A percentile compares a stretch with the other conserved stretches of the same genome.
phyloP scores from a whole-genome alignment of 2,113 vertebrate genomes.

The Varanus salvator region DNA sequence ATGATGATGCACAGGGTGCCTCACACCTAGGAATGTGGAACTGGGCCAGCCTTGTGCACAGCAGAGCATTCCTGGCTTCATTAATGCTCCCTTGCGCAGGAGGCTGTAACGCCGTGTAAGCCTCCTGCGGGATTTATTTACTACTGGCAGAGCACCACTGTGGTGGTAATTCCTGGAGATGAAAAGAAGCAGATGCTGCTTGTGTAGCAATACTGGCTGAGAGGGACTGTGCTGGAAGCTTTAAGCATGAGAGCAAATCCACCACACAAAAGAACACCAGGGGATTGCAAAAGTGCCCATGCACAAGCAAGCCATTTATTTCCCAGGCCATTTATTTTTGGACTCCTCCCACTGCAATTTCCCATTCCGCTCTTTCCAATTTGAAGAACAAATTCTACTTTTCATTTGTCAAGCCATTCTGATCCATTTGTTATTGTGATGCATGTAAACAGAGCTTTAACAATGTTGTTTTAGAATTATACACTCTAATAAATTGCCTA shows the following conservation, averaged over 20 bases:
- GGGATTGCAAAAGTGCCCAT: background rate
- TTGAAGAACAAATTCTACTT: slow-evolving; percentile 33
- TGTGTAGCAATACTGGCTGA: background rate
- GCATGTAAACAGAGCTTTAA: background rate
- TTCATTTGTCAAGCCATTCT: slow-evolving; percentile 27
- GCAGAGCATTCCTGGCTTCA: background rate
- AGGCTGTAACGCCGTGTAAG: background rate
- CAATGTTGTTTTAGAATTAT: slow-evolving; percentile 35
- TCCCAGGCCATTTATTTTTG: slow-evolving; percentile 35
- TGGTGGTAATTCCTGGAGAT: slow-evolving; percentile 11
- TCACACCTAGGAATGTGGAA: background rate
- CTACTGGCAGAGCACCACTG: background rate
- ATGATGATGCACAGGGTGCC: no score
- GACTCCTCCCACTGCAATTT: background rate
- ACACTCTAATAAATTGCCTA: slow-evolving; percentile 5
- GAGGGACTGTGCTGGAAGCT: background rate
- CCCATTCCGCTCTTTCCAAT: background rate
- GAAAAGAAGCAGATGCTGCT: slow-evolving; percentile 13
- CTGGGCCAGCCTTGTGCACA: background rate
- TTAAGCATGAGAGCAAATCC: background rate
- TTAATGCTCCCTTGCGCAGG: background rate
- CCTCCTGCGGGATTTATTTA: background rate
- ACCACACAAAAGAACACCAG: background rate
- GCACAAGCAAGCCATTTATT: slow-evolving; percentile 40
- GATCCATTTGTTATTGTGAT: slow-evolving; percentile 22